phyloP scores from a whole-genome alignment of 2,888 invertebrate genomes.

The Nomada fabriciana region DNA sequence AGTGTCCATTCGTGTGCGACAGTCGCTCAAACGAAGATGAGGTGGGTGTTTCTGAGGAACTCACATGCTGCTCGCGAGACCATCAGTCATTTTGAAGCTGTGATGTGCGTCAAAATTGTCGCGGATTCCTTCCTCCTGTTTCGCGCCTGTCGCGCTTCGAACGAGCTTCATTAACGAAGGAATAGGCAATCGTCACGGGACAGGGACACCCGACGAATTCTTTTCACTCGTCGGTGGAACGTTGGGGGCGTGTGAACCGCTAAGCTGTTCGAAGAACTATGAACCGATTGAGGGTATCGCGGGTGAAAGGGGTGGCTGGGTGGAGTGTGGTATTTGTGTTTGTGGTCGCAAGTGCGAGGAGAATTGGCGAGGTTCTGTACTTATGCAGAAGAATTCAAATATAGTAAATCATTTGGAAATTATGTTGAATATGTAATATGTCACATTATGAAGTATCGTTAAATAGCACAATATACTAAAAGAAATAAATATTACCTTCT shows the following conservation, averaged over 20 bases:
- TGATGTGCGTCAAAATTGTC: slow-evolving; percentile 65
- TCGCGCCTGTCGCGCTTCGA: slow-evolving; percentile 46
- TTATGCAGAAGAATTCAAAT: no score
- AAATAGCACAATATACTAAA: no score
- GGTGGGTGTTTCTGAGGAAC: slow-evolving; percentile 81
- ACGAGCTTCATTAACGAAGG: slow-evolving; percentile 51
- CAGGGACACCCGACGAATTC: background rate
- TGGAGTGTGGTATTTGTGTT: no score
- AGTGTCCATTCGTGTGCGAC: slow-evolving; percentile 79
- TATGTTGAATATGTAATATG: no score
- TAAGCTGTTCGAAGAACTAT: slow-evolving; percentile 8
- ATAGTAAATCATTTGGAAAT: no score
- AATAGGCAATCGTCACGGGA: slow-evolving; percentile 22
- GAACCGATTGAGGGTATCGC: no score
- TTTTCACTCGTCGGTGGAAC: slow-evolving; percentile 4
- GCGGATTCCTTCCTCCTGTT: slow-evolving; percentile 64
- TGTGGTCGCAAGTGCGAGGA: no score
- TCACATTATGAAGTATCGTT: no score
- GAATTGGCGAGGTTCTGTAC: no score
- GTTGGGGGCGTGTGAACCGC: slow-evolving; percentile 16
- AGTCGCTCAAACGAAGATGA: slow-evolving; percentile 78
- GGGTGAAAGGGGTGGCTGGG: no score
- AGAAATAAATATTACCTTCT: no score
- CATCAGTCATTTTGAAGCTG: slow-evolving; percentile 82
- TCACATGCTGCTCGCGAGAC: slow-evolving; percentile 74